Base-by-base conservation (phyloP, 2,888 invertebrate genomes). In the Yponomeuta plumbellus region DNA sequence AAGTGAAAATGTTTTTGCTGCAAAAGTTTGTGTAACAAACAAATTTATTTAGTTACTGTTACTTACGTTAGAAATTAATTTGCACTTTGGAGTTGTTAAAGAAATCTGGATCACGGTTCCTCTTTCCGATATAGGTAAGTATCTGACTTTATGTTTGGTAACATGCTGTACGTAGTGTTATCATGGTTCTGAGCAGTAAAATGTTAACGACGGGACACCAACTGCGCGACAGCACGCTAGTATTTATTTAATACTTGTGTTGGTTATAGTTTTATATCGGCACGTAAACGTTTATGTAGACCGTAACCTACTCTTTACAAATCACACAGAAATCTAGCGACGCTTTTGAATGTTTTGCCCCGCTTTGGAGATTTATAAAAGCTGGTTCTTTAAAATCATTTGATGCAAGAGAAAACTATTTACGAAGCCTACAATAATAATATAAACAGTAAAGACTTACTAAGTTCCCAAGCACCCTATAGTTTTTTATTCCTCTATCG, bases 1-100 rank as follows among this genome's bases (percentile, higher is more conserved):
- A 70, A 69, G 74, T 73, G 76, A 65, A 75, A 79, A 81, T 84
- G 83, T 77, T 75, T 81, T 80, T 75, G 72, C 70, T 73, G 73
- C 71, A 71, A 72, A 68, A 67, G 52, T 68, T 68, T 17, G 44
- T 17, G 44, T 52, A 0, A 52, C 44, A 52, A 52, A 52, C 44
- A 17, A 52, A 52, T 52, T 52, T 13, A 13, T 13, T 52, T 13
- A 4, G 44, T 52, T 17, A 52, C 17, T 17, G 13, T 17, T 52
- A 52, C 44, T 17, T 17, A 52, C 10, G 44, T 52, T 52, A 52
- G 17, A 17, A 34, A 34, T 17, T 52, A 52, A 52, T 17, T 52
- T 1, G 17, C 1, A 52, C 17, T 17, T 13, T 52, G 44, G 44
- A 52, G 17, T 13, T 52, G 13, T 52, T 52, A 5, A 52, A 52